Evolutionary conservation across 2,888 invertebrate genomes (phyloP), one percentile per base, ranked within the genome.

Genomic region (Diogma glabrata): DNA sequence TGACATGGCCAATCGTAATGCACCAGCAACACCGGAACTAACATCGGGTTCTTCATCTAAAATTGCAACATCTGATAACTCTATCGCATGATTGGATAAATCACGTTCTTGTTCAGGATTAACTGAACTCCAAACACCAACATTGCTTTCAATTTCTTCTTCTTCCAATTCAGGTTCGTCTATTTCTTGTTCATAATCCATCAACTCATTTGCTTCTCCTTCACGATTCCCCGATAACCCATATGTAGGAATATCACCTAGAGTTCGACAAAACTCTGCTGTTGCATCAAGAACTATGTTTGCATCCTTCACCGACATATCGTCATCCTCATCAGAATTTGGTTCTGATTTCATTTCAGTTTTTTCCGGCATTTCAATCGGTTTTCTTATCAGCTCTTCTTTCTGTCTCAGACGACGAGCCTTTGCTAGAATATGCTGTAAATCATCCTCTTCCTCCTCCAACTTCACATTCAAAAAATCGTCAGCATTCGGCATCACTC

Each of bases 171-270:
- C 65, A 59, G 67, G 62, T 60, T 70, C 57, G 12, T 70, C 63
- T 54, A 74, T 65, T 55, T 56, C 61, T 0, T 60, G 59, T 28
- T 68, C 69, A 55, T 61, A 67, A 58, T 68, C 69, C 71, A 78
- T 73, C 63, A 78, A 73, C 62, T 78, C 77, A 4, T 75, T 73
- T 51, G 81, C 81, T 58, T 85, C 86, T 63, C 87, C 86, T 63
- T 92, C 90, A 26, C 92, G 75, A 72, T 93, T 92, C 26, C 92
- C 92, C 17, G 91, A 84, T 67, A 84, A 83, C 14, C 92, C 94
- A 66, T 93, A 93, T 0, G 93, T 93, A 52, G 95, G 94, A 61
- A 94, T 93, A 66, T 95, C 94, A 1, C 95, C 93, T 7, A 96
- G 76, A 45, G 93, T 92, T 60, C 95, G 81, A 65, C 96, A 96